Conservation (phyloP, 2,888 invertebrate species). For the Onthophagus sagittarius region DNA sequence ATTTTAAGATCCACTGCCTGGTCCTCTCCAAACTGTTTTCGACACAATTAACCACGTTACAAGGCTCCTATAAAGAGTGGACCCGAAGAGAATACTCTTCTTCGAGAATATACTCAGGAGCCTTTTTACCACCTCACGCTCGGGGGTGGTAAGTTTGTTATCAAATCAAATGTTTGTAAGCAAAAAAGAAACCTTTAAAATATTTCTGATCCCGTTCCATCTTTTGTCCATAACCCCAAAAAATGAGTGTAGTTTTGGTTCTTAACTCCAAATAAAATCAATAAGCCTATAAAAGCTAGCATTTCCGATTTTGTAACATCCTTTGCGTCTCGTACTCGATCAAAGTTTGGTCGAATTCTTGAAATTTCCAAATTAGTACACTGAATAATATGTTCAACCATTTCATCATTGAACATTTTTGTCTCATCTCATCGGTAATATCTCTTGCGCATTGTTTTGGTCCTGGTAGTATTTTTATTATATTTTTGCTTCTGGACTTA, state of each 20-base stretch:
- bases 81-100: too few relatives aligned
- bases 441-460: not conserved
- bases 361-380: conserved; percentile 27
- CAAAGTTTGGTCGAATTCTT: conserved; percentile 24
- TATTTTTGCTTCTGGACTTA: too few relatives aligned
- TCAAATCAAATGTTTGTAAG: conserved; percentile 21
- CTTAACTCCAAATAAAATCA: conserved; percentile 27
- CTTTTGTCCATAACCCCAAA: conserved; percentile 28
- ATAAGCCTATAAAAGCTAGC: conserved; percentile 28
- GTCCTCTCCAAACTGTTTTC: too few relatives aligned
- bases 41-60: too few relatives aligned
- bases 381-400: conserved; percentile 23
- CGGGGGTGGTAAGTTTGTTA: conserved; percentile 19
- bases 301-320: conserved; percentile 26
- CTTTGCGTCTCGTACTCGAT: conserved; percentile 26
- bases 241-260: conserved; percentile 30
- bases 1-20: too few relatives aligned
- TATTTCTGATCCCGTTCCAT: conserved; percentile 31
- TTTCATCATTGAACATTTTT: conserved; percentile 19
- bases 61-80: too few relatives aligned
- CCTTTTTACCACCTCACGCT: too few relatives aligned
- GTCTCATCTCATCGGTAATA: conserved; percentile 19
- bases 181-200: conserved; percentile 27
- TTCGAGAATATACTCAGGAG: too few relatives aligned
- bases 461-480: not conserved